These are phyloP conservation scores for Hemichromis elongatus DNA, from an alignment of 2,113 vertebrate species.

Conservation along the genomic window DNA sequence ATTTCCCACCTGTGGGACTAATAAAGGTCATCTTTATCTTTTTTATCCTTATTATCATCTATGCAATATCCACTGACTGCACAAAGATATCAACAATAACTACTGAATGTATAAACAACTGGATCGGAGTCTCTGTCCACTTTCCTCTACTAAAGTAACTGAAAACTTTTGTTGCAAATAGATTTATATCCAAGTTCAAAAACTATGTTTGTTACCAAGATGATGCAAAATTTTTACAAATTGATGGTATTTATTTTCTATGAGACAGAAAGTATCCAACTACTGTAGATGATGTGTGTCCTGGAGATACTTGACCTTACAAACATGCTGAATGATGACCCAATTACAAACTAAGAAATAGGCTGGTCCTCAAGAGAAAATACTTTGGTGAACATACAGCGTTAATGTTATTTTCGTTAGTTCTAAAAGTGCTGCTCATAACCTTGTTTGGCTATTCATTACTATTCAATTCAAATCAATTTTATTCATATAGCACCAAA, in stretches of 20 bases:
- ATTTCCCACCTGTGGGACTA: too few relatives aligned
- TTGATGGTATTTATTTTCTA: background rate
- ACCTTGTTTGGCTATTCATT: background rate
- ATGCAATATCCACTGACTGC: background rate
- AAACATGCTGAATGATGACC: background rate
- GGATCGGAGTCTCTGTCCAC: rapidly evolving
- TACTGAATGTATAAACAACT: background rate
- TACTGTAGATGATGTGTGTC: background rate
- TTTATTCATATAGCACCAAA: too few relatives aligned
- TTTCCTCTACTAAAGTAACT: too few relatives aligned
- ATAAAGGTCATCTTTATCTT: too few relatives aligned
- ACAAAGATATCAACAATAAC: background rate
- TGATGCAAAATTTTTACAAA: background rate
- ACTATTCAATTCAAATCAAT: too few relatives aligned
- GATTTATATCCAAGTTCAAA: background rate
- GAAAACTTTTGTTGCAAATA: background rate
- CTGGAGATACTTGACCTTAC: background rate
- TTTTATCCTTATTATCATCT: too few relatives aligned
- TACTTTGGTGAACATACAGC: background rate
- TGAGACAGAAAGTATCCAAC: background rate
- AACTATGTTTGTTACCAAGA: background rate
- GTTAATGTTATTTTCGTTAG: background rate
- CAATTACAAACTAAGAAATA: background rate
- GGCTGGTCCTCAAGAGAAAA: background rate
- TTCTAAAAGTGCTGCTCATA: background rate